A percentile compares a stretch with the other conserved stretches of the same genome.
phyloP scores from a whole-genome alignment of 2,888 invertebrate species.

The Drosophila subquinaria region DNA sequence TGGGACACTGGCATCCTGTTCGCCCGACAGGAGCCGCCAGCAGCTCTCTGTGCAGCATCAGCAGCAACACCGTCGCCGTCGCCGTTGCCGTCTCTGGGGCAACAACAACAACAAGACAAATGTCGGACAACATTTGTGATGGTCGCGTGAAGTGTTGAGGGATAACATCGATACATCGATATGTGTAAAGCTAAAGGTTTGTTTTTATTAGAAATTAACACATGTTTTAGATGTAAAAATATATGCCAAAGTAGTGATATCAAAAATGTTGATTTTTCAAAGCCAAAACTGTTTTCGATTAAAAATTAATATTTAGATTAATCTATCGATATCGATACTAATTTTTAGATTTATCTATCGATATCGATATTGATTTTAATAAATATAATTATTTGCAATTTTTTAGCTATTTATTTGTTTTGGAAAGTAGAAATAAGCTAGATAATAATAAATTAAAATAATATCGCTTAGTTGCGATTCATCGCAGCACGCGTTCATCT shows the following conservation, averaged over 20 bases:
- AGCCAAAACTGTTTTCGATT: no score
- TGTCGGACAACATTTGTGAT: neutral
- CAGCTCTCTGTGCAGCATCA: slow-evolving; percentile 3
- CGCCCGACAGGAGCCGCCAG: neutral
- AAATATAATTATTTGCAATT: no score
- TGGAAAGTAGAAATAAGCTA: no score
- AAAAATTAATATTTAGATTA: no score
- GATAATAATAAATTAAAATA: no score
- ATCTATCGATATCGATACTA: no score
- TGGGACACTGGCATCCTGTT: neutral
- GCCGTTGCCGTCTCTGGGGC: neutral
- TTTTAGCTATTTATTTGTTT: no score
- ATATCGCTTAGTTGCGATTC: neutral
- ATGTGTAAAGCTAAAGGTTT: neutral
- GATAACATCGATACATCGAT: neutral
- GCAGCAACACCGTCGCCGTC: neutral
- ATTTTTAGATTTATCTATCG: no score
- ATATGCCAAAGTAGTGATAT: no score
- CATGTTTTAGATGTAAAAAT: no score
- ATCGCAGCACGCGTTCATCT: neutral
- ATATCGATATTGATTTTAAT: no score
- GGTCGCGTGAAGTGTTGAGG: neutral
- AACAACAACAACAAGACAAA: slow-evolving; percentile 10
- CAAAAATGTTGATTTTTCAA: no score
- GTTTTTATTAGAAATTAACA: neutral